These are phyloP conservation scores for Synodontis membranacea DNA, from an alignment of 2,113 vertebrate species.

Conservation along the genomic window DNA sequence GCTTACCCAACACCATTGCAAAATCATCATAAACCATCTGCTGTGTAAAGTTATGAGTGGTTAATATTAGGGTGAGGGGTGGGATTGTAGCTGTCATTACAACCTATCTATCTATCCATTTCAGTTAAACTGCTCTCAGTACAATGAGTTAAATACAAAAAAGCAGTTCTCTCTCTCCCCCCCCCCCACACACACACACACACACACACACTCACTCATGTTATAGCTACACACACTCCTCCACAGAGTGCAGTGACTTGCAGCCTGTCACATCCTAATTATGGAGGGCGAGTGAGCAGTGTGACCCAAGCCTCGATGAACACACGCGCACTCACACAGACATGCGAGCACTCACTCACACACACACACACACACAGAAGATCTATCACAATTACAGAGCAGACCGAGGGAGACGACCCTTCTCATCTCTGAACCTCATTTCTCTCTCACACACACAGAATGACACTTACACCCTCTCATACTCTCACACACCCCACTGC, in stretches of 20 bases:
- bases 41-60: too few species aligned
- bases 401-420: slow-evolving; percentile 22
- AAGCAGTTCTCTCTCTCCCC: background rate
- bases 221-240: slow-evolving; percentile 7
- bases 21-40: too few species aligned
- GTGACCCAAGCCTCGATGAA: slow-evolving; percentile 33
- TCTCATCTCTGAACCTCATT: slow-evolving; percentile 37
- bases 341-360: background rate
- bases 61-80: too few species aligned
- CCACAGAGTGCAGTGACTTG: slow-evolving; percentile 30
- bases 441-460: slow-evolving; percentile 44
- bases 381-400: slow-evolving; percentile 35
- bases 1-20: background rate
- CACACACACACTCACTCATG: background rate
- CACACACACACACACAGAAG: background rate
- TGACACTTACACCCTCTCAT: slow-evolving; percentile 35
- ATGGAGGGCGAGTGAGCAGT: slow-evolving; percentile 37
- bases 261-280: slow-evolving; percentile 48
- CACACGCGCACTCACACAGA: slow-evolving; percentile 34
- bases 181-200: background rate
- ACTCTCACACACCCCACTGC: slow-evolving; percentile 28
- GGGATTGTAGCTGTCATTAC: too few species aligned
- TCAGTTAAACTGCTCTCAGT: background rate
- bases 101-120: background rate
- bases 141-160: too few species aligned